Evolutionary conservation across 2,888 invertebrate genomes (phyloP), one percentile per base, ranked within the genome.

Genomic region (Hanleya hanleyi): DNA sequence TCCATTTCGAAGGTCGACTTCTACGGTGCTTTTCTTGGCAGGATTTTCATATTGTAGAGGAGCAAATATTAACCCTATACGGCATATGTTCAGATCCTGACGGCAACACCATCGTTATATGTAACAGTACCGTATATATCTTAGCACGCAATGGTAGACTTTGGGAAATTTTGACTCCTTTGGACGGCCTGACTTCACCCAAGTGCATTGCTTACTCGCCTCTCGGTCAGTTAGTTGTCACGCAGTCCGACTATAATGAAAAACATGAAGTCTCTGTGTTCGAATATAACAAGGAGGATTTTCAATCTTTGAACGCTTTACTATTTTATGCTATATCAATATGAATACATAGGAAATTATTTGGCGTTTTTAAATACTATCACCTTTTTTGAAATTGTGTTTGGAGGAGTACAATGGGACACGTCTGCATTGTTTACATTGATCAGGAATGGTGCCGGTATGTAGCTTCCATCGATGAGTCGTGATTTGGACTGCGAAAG

Each of bases 271-370:
- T 87, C 66, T 82, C 84, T 37, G 77, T 88, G 37, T 83, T 85
- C 70, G 76, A 81, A 5, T 88, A 88, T 74, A 85, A 84, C 61
- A 81, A 82, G 50, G 86, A 87, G n/a, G 85, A 88, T 74, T 88
- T 80, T 74, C 80, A 82, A 70, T 86, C 87, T 36, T 77, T 88
- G 26, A 87, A 86, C 69, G 85, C 85, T 29, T 75, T 85, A 47
- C 81, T 86, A 69, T 85, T 83, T 80, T 87, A 86, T 78, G 87
- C 87, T 76, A 86, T 87, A 69, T 84, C 83, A 76, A 80, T 87
- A 77, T 86, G 81, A 79, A 15, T 41, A 9, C 41, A 18, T 41
- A n/a, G n/a, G n/a, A n/a, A n/a, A n/a, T n/a, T n/a, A n/a, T n/a
- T n/a, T n/a, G n/a, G n/a, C n/a, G n/a, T n/a, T n/a, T n/a, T n/a